Conservation (phyloP, 2,797 vertebrate genomes). For the Phoebastria nigripes region DNA sequence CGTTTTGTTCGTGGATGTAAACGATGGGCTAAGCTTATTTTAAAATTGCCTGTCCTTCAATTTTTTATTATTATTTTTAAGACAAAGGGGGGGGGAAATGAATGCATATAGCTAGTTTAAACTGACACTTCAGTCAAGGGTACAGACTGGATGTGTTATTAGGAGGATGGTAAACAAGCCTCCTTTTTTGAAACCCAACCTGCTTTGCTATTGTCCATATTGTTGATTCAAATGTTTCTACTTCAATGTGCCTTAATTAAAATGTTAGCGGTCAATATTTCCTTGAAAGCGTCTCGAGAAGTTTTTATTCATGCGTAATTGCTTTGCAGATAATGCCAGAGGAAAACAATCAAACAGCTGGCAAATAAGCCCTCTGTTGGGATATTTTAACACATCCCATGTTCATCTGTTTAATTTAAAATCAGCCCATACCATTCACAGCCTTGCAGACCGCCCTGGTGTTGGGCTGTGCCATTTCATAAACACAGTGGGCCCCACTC, state of each 20-base stretch:
- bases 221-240: slow-evolving; percentile 81
- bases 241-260: slow-evolving; percentile 84
- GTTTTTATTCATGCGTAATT: slow-evolving; percentile 82
- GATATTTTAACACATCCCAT: slow-evolving; percentile 22
- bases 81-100: background rate
- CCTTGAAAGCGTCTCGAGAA: slow-evolving; percentile 83
- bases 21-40: background rate
- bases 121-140: background rate
- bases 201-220: slow-evolving; percentile 66
- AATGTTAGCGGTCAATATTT: slow-evolving; percentile 85
- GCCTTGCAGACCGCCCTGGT: background rate
- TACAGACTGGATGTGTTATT: background rate
- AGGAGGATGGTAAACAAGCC: background rate
- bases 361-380: slow-evolving; percentile 19
- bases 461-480: background rate
- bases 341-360: slow-evolving; percentile 66
- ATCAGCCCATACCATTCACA: background rate
- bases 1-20: background rate
- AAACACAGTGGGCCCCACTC: background rate
- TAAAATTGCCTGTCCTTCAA: background rate
- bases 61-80: background rate
- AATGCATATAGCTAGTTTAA: background rate
- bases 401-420: background rate
- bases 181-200: slow-evolving; percentile 25
- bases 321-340: slow-evolving; percentile 71